Evolutionary conservation across 2,113 vertebrate species (phyloP), one percentile per base, ranked within the genome.

Genomic region (Zingel zingel): DNA sequence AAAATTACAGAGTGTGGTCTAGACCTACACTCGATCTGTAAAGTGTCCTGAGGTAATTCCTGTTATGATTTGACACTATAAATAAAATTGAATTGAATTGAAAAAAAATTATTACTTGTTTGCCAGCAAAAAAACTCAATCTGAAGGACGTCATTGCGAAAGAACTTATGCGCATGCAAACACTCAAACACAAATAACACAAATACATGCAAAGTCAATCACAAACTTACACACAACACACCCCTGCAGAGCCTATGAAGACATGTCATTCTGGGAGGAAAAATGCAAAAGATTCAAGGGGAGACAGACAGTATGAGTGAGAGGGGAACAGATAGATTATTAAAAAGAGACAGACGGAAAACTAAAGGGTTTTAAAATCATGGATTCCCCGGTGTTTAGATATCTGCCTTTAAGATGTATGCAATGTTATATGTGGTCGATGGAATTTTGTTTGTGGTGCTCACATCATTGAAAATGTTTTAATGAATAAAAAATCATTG

Each of bases 171-270:
- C 73, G 86, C 82, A 72, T 50, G 47, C 65, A 76, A 18, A 75
- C 73, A 79, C 33, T 80, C 66, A 48, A 27, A n/a, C 27, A 68
- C 11, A 53, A 23, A 64, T 36, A 81, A 51, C 75, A 66, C 51
- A 53, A 63, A 85, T 39, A 30, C 74, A 56, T 19, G 62, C 59
- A 74, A 51, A 88, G 77, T 84, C 85, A 83, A 62, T 80, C 73
- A 85, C 77, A 30, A 6, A 79, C 83, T 59, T 70, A 86, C 85
- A 65, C 80, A 77, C 69, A 72, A 2, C 54, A 50, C 30, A 36
- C 39, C 59, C 70, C 79, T 63, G 72, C 7, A 18, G 79, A 63
- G 79, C 36, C 69, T 63, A 84, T 73, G 73, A 84, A 59, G 70
- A 77, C 48, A 50, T 61, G 72, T 68, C 15, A 80, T 43, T 69